Base-by-base conservation (phyloP, 2,888 invertebrate species). In the Sepiola atlantica region DNA sequence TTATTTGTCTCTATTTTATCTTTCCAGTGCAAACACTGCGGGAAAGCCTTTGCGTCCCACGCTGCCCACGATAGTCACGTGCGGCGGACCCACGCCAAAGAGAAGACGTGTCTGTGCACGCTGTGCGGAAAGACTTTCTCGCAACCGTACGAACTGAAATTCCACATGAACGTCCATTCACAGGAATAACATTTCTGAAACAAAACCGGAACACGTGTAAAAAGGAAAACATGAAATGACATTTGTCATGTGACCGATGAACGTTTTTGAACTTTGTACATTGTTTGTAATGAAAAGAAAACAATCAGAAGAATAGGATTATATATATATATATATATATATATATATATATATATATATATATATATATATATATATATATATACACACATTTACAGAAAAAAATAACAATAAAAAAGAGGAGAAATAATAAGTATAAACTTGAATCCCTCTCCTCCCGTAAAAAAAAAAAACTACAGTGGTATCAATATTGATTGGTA, bases 1-100 rank as follows among this genome's bases (percentile, higher is more conserved):
- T 54, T 94, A 24, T 92, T 91, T 21, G 20, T 45, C 6, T 35
- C 35, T 21, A 20, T 92, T 94, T 94, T 55, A 35, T 92, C 35
- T 91, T 96, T 96, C 94, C 96, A 98, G 97, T 98, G 98, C 95
- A 97, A 97, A 95, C 97, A 97, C 96, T 98, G 98, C 95, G 98
- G 98, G n/a, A 98, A 98, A 96, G 97, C 97, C 0, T 98, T 98
- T 96, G 98, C 98, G 3, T 98, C 98, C 1, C 98, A 98, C 95
- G 98, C 98, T 18, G 98, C 98, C 21, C 98, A 98, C 95, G 98
- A 98, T 96, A 97, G 97, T 95, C 98, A 98, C 96, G 98, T 98
- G 94, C 96, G 98, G 94, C 96, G 98, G 55, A 97, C 97, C 61
- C 98, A 98, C 96, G 95, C 96, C 94, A 97, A 97, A 94, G 97